Conservation (phyloP, 2,113 vertebrate genomes). For the Campylomormyrus numenius region DNA sequence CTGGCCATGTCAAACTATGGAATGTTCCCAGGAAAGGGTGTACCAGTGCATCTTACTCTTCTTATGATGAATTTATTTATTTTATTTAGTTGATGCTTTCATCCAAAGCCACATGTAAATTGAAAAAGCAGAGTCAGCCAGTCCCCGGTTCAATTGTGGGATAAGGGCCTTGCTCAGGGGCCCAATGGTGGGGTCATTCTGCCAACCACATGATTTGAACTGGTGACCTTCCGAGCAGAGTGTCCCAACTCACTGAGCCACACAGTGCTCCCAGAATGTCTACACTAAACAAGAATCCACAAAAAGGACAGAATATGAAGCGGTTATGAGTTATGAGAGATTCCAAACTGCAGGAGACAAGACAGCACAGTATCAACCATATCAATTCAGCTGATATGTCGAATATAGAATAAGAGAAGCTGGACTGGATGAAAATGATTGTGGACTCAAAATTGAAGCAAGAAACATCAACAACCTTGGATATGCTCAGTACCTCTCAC, state of each 20-base stretch:
- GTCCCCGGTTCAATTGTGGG: not conserved
- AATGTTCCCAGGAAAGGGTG: not conserved
- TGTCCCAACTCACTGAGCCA: not conserved
- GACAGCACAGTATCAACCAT: not conserved
- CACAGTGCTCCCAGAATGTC: not conserved
- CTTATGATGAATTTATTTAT: not conserved
- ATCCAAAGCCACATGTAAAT: not conserved
- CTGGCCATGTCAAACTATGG: not conserved
- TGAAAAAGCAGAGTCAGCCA: not conserved
- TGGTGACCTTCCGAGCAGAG: not conserved
- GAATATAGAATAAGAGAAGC: not conserved
- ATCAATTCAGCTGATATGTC: not conserved
- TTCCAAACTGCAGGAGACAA: not conserved
- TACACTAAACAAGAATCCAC: not conserved
- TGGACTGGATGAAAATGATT: not conserved
- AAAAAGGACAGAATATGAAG: not conserved
- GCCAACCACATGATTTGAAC: not conserved
- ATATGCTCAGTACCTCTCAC: not conserved
- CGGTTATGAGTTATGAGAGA: not conserved
- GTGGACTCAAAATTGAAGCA: not conserved
- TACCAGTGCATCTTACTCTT: not conserved
- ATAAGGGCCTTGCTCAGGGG: not conserved
- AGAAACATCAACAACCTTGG: not conserved
- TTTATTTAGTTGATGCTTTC: not conserved
- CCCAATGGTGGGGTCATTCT: not conserved